A percentile compares a stretch with the other conserved stretches of the same genome.
phyloP scores from a whole-genome alignment of 2,888 invertebrate genomes.

The Athrips mouffetella region DNA sequence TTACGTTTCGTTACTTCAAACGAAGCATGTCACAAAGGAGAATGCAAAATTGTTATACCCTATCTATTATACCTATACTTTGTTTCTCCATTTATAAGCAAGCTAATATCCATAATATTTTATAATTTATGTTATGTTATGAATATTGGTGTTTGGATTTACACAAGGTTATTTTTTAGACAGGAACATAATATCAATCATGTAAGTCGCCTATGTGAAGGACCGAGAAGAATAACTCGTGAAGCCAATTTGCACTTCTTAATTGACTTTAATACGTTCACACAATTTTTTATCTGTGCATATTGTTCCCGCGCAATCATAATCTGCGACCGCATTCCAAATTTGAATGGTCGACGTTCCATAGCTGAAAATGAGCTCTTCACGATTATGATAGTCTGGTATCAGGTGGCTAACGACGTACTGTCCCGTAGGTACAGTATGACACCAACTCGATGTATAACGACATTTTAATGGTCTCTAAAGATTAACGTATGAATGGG shows the following conservation, averaged over 20 bases:
- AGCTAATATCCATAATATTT: too few relatives aligned
- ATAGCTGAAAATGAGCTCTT: constrained; percentile 41
- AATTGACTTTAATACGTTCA: constrained; percentile 16
- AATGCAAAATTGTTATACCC: too few relatives aligned
- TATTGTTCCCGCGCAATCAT: constrained; percentile 7
- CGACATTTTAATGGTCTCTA: constrained; percentile 72
- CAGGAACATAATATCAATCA: too few relatives aligned
- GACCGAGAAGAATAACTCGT: too few relatives aligned
- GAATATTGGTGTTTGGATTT: too few relatives aligned
- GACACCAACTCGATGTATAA: constrained; percentile 54
- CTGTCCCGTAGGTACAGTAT: constrained; percentile 69
- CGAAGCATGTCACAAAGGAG: too few relatives aligned
- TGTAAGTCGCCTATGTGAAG: too few relatives aligned
- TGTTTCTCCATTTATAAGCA: constrained; percentile 33
- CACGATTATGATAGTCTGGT: constrained; percentile 64
- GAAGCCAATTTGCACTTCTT: constrained; percentile 24
- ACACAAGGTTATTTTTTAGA: too few relatives aligned
- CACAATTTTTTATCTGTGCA: constrained; percentile 1
- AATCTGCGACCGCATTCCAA: constrained; percentile 39
- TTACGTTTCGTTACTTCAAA: not conserved
- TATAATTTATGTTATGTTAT: too few relatives aligned
- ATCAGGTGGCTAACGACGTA: constrained; percentile 71
- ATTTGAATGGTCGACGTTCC: constrained; percentile 44
- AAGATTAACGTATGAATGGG: constrained; percentile 73
- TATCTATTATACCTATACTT: too few relatives aligned